Percentiles rank a stretch among this genome's conserved stretches.
These are phyloP conservation scores for Zhuqinia jingwanae DNA, from an alignment of 2,888 invertebrate species.

Conservation along the genomic window DNA sequence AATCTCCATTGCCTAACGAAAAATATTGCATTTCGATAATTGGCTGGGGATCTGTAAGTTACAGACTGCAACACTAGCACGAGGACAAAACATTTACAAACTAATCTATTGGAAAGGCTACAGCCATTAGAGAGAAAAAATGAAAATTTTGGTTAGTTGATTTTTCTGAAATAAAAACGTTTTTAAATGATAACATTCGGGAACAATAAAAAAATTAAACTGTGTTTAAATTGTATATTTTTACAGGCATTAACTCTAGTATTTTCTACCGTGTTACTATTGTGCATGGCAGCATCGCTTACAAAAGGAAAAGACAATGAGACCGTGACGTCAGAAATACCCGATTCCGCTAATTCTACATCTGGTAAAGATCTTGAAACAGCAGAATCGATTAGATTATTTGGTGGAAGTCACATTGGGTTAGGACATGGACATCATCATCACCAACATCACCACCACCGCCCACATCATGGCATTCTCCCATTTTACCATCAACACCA, in stretches of 20 bases:
- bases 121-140: background rate
- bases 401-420: slow-evolving; percentile 41
- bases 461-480: background rate
- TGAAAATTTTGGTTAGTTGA: background rate
- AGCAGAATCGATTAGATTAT: slow-evolving; percentile 41
- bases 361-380: slow-evolving; percentile 39
- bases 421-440: slow-evolving; percentile 23
- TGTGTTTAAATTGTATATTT: background rate
- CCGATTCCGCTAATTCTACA: background rate
- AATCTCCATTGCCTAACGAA: background rate
- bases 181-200: background rate
- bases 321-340: background rate
- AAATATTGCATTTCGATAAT: background rate
- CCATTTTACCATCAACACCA: slow-evolving; percentile 3
- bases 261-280: background rate
- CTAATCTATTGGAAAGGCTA: no score
- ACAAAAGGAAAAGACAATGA: background rate
- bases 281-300: background rate
- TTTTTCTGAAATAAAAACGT: background rate
- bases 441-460: slow-evolving; percentile 22
- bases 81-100: no score
- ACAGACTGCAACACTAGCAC: no score
- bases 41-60: no score
- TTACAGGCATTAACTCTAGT: background rate
- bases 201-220: background rate